phyloP scores from a whole-genome alignment of 92 coral and sea anemone genomes.

The Epizoanthus illoricatus region DNA sequence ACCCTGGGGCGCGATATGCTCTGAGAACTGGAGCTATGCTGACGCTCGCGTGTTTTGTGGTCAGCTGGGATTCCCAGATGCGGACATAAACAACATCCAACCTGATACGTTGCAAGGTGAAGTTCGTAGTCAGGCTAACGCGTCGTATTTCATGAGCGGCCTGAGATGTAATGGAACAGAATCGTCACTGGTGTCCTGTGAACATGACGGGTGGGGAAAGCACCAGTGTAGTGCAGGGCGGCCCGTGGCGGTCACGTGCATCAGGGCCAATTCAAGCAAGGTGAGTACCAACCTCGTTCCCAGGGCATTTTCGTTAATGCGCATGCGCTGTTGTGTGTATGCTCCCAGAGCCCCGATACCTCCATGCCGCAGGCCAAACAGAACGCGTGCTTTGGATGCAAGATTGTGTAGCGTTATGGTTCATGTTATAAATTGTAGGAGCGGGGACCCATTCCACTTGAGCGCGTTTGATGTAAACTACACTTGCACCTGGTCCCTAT shows the following conservation, averaged over 20 bases:
- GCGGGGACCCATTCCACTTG: too few species aligned
- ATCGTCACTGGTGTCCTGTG: conserved; percentile 55
- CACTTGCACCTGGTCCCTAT: too few species aligned
- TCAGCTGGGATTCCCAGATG: conserved; percentile 55
- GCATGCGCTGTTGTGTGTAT: too few species aligned
- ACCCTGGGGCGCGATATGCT: conserved; percentile 42
- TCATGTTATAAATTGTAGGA: too few species aligned
- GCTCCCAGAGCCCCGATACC: not conserved
- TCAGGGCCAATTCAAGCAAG: not conserved
- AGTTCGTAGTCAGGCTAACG: not conserved
- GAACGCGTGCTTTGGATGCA: too few species aligned
- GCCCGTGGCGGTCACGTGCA: conserved; percentile 44
- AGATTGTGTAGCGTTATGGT: too few species aligned
- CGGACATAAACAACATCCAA: not conserved
- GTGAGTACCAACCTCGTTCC: conserved; percentile 4
- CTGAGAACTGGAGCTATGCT: conserved; percentile 42
- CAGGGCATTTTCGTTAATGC: not conserved
- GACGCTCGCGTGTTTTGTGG: conserved; percentile 54
- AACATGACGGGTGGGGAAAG: conserved; percentile 38
- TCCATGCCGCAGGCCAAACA: too few species aligned
- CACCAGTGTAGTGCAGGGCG: conserved; percentile 20
- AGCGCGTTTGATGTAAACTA: too few species aligned
- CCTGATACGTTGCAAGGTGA: not conserved
- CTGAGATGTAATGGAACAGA: conserved; percentile 49
- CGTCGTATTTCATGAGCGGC: conserved; percentile 30